Evolutionary conservation across 2,888 invertebrate species (phyloP), one percentile per base, ranked within the genome.

Genomic region (Zhuqinia jingwanae): DNA sequence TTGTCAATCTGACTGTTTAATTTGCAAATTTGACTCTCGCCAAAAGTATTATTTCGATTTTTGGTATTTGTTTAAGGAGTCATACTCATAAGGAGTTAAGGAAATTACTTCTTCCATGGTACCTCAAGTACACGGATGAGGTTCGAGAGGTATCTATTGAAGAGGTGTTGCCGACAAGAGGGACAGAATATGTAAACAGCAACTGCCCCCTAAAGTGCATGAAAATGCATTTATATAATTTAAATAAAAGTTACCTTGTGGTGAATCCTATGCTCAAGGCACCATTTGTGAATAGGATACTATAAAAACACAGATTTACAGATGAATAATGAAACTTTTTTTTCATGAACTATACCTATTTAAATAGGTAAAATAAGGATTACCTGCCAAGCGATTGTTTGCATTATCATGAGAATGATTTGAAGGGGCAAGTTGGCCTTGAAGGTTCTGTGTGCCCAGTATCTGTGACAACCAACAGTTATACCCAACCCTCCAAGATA

Each of bases 371-470:
- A n/a, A n/a, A n/a, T n/a, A n/a, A n/a, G n/a, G n/a, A n/a, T n/a
- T n/a, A n/a, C n/a, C n/a, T n/a, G n/a, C n/a, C 36, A 36, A 1
- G 73, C 65, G 3, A 79, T 68, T 1, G 88, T 87, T 60, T 88
- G 87, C 80, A 95, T 94, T 63, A 97, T 88, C 92, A 96, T 96
- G 13, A 99, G 93, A 87, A 97, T 93, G 2, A 97, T 92, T 85
- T 97, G 94, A 86, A 98, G 93, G 0, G 97, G 98, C 93, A 96
- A 94, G 90, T 95, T 96, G 0, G 98, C 99, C 93, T 98, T 98
- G 93, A 98, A 99, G 0, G 97, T 94, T 91, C 96, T 94, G 93
- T 99, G 99, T 0, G 98, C 95, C 98, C 98, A 99, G n/a, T 98
- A 94, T 90, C 99, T 94, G 92, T 99, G 99, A 0, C 97, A 97